Evolutionary conservation across 2,888 invertebrate genomes (phyloP).

Genomic region (Microchrysa polita): DNA sequence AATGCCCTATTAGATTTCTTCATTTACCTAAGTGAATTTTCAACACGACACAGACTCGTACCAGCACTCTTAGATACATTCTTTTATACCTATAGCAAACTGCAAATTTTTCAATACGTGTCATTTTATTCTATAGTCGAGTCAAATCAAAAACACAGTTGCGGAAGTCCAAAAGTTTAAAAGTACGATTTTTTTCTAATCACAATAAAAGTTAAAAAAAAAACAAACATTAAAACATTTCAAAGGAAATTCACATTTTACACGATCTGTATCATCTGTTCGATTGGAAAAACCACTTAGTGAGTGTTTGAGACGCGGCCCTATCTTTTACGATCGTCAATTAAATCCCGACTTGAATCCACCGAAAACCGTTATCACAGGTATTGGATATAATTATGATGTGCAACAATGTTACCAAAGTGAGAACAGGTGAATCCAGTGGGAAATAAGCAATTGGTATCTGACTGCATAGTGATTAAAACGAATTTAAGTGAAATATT

Average conservation of each 20-base stretch:
- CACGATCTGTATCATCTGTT: slow-evolving; percentile 42
- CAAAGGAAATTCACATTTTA: slow-evolving; percentile 30
- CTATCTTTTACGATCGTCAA: slow-evolving; percentile 38
- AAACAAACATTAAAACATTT: background rate
- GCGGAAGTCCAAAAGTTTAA: slow-evolving; percentile 35
- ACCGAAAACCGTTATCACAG: slow-evolving; percentile 40
- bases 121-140: no score
- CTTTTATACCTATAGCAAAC: slow-evolving; percentile 9
- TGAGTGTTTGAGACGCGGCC: slow-evolving; percentile 23
- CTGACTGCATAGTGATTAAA: no score
- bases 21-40: slow-evolving; percentile 42
- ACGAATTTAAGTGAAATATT: no score
- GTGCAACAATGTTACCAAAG: background rate
- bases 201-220: slow-evolving; percentile 11
- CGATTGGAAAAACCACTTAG: slow-evolving; percentile 37
- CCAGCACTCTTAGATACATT: no score
- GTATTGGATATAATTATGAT: background rate
- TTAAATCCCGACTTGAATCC: slow-evolving; percentile 37
- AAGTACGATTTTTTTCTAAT: slow-evolving; percentile 35
- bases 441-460: no score
- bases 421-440: background rate
- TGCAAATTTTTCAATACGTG: background rate
- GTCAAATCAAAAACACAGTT: slow-evolving; percentile 21
- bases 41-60: slow-evolving; percentile 36
- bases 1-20: slow-evolving; percentile 44